These are phyloP conservation scores for Noctua comes DNA, from an alignment of 2,888 invertebrate species.

Conservation along the genomic window DNA sequence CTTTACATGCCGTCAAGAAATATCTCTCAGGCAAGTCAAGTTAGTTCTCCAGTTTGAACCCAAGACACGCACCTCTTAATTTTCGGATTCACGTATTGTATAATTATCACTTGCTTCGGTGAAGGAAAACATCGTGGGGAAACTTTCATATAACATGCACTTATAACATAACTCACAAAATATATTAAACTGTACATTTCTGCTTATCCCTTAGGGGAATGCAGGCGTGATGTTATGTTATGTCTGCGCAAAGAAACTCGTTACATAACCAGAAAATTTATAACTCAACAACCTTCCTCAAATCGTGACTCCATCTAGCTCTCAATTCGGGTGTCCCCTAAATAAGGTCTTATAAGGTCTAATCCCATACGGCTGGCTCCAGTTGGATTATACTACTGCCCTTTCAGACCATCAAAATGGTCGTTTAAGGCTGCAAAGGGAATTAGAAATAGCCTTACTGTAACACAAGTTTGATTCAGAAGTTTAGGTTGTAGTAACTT, in stretches of 20 bases:
- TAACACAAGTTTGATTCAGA: slow-evolving; percentile 33
- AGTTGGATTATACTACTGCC: slow-evolving; percentile 39
- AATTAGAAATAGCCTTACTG: slow-evolving; percentile 52
- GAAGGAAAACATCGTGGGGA: no score
- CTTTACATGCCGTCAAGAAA: no score
- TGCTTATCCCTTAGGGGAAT: neutral
- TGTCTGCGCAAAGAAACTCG: neutral
- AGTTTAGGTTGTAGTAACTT: slow-evolving; percentile 20
- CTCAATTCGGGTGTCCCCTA: slow-evolving; percentile 13
- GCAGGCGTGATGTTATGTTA: neutral
- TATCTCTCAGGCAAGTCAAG: no score
- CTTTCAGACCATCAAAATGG: slow-evolving; percentile 48
- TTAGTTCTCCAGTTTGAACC: no score
- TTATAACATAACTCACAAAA: neutral
- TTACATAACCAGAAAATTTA: neutral
- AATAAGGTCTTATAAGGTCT: slow-evolving; percentile 26
- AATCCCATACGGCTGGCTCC: slow-evolving; percentile 42
- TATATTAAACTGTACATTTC: neutral
- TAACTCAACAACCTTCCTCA: neutral
- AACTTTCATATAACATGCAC: neutral
- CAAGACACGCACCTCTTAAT: no score
- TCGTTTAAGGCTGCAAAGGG: slow-evolving; percentile 47
- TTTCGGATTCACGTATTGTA: no score
- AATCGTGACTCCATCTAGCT: neutral
- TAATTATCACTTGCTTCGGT: no score